Percentiles rank a stretch among this genome's conserved stretches.
These are phyloP conservation scores for Graptemys geographica DNA, from an alignment of 2,797 vertebrate species.

Conservation along the genomic window DNA sequence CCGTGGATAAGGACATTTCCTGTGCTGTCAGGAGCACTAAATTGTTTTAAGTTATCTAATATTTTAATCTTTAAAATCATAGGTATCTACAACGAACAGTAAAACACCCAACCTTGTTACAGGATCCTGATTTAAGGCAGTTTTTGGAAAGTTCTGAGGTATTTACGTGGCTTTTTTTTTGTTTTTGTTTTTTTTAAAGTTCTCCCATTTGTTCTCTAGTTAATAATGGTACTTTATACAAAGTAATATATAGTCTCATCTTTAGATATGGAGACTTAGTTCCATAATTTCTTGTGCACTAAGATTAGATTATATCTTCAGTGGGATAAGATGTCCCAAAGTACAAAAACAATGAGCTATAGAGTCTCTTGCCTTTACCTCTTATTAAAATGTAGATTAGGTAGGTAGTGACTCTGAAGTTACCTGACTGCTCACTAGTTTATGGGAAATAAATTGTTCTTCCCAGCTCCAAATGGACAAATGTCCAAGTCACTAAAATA, in stretches of 20 bases:
- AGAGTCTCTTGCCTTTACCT: background rate
- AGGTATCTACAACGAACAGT: conserved; percentile 97
- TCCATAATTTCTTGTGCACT: background rate
- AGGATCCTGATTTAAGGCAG: conserved; percentile 95
- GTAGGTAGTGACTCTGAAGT: background rate
- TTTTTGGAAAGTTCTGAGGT: conserved; percentile 98
- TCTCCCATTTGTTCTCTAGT: conserved; percentile 8
- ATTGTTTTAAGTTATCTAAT: background rate
- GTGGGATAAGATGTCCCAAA: background rate
- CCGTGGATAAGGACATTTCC: background rate
- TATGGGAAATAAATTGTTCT: background rate
- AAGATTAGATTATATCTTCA: background rate
- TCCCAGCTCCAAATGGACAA: background rate
- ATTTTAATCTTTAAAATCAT: conserved; percentile 67
- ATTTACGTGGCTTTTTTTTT: conserved; percentile 56
- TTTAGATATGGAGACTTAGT: background rate
- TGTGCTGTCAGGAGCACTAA: background rate
- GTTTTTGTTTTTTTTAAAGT: conserved; percentile 3
- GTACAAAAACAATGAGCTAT: background rate
- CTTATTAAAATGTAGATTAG: background rate
- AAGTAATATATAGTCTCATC: background rate
- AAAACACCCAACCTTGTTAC: conserved; percentile 93
- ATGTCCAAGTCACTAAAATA: background rate
- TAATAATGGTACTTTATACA: background rate
- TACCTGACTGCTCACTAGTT: background rate